Evolutionary conservation across 1,140 invertebrate species (phyloP), one percentile per base, ranked within the genome.

Genomic region (Ceratina calcarata): DNA sequence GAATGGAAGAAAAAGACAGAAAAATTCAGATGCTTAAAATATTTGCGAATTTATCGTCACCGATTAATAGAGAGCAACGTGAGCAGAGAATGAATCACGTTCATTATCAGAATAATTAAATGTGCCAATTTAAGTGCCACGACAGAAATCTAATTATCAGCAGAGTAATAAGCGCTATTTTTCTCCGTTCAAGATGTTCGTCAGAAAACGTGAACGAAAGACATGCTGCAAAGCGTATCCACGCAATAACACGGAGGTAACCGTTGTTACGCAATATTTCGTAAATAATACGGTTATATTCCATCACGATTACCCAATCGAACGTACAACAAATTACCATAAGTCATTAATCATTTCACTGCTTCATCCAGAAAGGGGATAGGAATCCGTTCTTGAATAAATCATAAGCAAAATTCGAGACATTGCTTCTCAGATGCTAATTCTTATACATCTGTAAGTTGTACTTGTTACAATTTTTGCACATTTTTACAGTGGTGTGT

Each of bases 271-370:
- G 37, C 61, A 72, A 61, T 32, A 60, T 37, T 18, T 22, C 53
- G 67, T 70, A 45, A 72, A 72, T 72, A 72, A 72, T 61, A 72
- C 70, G 70, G 61, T 72, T 72, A 72, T 27, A 24, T 58, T 71
- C 32, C 55, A 22, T 61, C 32, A 15, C 0, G 37, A 49, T 72
- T 49, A 37, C 70, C 18, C 70, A 49, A 72, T 72, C 70, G 70
- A 72, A 61, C 37, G 70, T 49, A 37, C 10, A 32, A 61, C 70
- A 13, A 61, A 72, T 72, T 61, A 72, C 32, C 70, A 45, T 61
- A 49, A 60, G 32, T 61, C 70, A n/a, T 72, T 61, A 61, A 72
- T 72, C 70, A 72, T n/a, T 3, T 37, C 4, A n/a, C 68, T 15
- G 18, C n/a, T 6, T 37, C 4, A 2, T 18, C 16, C 57, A n/a